Evolutionary conservation across 2,113 vertebrate species (phyloP), one percentile per base, ranked within the genome.

Genomic region (Eolophus roseicapilla): DNA sequence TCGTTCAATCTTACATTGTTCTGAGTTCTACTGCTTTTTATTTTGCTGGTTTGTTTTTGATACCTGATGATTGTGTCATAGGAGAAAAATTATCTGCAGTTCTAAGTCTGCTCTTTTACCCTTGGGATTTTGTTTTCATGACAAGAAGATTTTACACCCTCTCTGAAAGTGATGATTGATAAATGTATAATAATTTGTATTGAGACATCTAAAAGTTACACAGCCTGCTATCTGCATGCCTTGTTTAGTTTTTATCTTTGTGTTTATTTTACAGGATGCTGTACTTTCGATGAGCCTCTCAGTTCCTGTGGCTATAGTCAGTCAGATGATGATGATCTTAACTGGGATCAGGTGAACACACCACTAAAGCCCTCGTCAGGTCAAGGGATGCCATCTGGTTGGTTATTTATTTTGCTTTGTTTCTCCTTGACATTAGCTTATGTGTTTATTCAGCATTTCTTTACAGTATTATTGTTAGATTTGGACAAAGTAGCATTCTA

Each of bases 341-440:
- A 99, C 69, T 99, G 99, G 99, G 99, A 99, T 77, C 99, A 99
- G 94, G 97, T 98, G 96, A 99, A 98, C 64, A 97, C 98, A 11
- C 97, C 98, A 7, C 83, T 98, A 88, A 99, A 98, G 93, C 97
- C 98, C 2, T 97, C 98, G 33, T 97, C 97, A 9, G 98, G 98
- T 90, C 99, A 98, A 9, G 99, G 99, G 98, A 98, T 99, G 98
- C 99, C 99, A 81, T 98, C 98, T 95, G 99, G 99, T 99, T 97
- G 96, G 98, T 89, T 55, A 60, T 83, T 84, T 11, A 35, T 52
- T 90, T 96, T 65, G 18, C 49, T 95, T 92, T 80, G 11, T 90
- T 92, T 76, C 68, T 83, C 62, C 75, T 87, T 6, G 6, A 27
- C 1, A 0, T 35, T 35, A 46, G 7, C 2, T 77, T 55, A 3